Evolutionary conservation across 2,113 vertebrate genomes (phyloP).

Genomic region (Pteronura brasiliensis): DNA sequence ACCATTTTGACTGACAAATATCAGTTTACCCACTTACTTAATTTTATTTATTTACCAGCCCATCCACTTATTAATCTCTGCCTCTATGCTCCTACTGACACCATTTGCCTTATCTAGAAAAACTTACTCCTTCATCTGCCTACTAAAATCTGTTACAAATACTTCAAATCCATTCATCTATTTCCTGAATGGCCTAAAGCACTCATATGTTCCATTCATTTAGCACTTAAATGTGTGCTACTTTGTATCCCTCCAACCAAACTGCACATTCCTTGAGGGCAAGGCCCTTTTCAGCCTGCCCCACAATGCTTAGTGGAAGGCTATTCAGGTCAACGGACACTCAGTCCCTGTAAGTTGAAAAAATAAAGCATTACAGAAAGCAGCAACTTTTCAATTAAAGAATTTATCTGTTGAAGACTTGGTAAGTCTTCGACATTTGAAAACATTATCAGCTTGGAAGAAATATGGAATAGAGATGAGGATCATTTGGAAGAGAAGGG

Average conservation of each 20-base stretch:
- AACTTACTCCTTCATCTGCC: not conserved
- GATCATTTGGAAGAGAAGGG: not conserved
- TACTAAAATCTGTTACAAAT: not conserved
- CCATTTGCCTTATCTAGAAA: slow-evolving; percentile 6
- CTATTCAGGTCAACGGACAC: not conserved
- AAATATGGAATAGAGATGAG: not conserved
- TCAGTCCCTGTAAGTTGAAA: not conserved
- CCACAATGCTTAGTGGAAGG: not conserved
- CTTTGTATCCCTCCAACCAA: not conserved
- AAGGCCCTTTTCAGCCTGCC: not conserved
- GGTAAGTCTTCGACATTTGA: slow-evolving; percentile 19
- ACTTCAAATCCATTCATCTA: not conserved
- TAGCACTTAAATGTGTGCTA: not conserved
- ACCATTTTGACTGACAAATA: slow-evolving; percentile 6
- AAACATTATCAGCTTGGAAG: slow-evolving; percentile 6
- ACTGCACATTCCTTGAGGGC: not conserved
- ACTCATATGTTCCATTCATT: not conserved
- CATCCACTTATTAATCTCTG: not conserved
- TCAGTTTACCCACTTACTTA: not conserved
- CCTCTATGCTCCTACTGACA: not conserved
- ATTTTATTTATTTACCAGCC: not conserved
- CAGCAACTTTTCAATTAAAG: not conserved
- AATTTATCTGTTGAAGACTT: not conserved
- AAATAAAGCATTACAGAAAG: slow-evolving; percentile 5
- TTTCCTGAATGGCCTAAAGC: not conserved